These are phyloP conservation scores for Pediacus dermestoides DNA, from an alignment of 2,888 invertebrate species.

Conservation along the genomic window DNA sequence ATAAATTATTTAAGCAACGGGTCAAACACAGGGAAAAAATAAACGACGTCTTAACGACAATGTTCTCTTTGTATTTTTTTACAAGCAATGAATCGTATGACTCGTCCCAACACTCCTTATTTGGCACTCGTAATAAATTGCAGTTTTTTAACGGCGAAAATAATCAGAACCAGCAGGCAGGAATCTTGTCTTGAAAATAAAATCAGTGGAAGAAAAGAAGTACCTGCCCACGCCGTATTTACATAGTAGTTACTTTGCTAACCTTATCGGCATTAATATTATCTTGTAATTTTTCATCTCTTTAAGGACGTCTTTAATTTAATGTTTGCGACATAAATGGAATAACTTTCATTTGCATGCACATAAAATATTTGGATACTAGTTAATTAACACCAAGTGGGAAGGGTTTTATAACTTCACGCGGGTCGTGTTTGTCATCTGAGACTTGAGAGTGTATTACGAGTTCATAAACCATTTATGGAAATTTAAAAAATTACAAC, in stretches of 20 bases:
- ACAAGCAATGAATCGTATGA: slow-evolving; percentile 27
- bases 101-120: slow-evolving; percentile 31
- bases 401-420: slow-evolving; percentile 11
- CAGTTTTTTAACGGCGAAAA: slow-evolving; percentile 33
- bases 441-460: too few species aligned
- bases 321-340: slow-evolving; percentile 11
- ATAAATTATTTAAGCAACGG: slow-evolving; percentile 25
- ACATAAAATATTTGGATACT: slow-evolving; percentile 19
- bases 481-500: too few species aligned
- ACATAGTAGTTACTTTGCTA: slow-evolving; percentile 26
- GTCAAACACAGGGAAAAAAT: slow-evolving; percentile 25
- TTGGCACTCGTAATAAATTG: slow-evolving; percentile 34
- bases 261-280: slow-evolving; percentile 13
- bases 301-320: slow-evolving; percentile 6
- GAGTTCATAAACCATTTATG: too few species aligned
- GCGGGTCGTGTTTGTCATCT: too few species aligned
- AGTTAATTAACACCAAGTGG: slow-evolving; percentile 18
- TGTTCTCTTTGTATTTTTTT: slow-evolving; percentile 26
- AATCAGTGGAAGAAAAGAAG: slow-evolving; percentile 31
- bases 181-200: slow-evolving; percentile 34
- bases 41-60: slow-evolving; percentile 26
- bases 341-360: slow-evolving; percentile 19
- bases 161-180: slow-evolving; percentile 37
- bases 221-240: slow-evolving; percentile 31
- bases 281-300: slow-evolving; percentile 12